Evolutionary conservation across 2,113 vertebrate genomes (phyloP), one percentile per base, ranked within the genome.

Genomic region (Condylura cristata): DNA sequence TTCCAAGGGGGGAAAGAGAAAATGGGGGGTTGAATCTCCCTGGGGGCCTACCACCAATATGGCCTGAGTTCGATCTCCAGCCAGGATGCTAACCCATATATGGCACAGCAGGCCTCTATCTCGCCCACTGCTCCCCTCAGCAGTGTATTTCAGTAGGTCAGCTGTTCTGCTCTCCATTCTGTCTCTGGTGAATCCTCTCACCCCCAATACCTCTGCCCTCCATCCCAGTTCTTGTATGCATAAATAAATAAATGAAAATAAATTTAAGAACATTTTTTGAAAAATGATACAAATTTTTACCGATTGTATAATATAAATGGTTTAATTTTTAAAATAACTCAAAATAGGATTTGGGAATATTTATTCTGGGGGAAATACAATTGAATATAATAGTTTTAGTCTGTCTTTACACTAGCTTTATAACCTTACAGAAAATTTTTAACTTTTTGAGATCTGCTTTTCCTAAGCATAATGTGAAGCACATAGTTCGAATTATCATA

Each of bases 1-100:
- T 53, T 85, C 92, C 24, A 74, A 75, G 61, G n/a, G n/a, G n/a
- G n/a, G n/a, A 90, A 92, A 90, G 63, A 92, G 71, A 91, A 56
- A 83, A 46, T 74, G 46, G 46, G 46, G 46, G 46, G 44, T 12
- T n/a, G n/a, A n/a, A n/a, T n/a, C 11, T 48, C 46, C 11, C 2
- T 48, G 46, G 46, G 9, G 46, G 7, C 46, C 46, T 48, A 48
- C 46, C 46, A 48, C 46, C 46, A 48, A 8, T 8, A 48, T 12
- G 6, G 46, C 46, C 46, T 48, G 46, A 48, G 46, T 48, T 48
- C 10, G 46, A 48, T 48, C 46, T 12, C 46, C 10, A 11, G 7
- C 46, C 46, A 48, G 46, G 46, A 12, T 12, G 46, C 46, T 48
- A 12, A 48, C 46, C 46, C 46, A 48, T 12, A 48, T 12, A 48